These are phyloP conservation scores for Microctenopoma lineatum DNA, from an alignment of 2,797 vertebrate genomes.

Conservation along the genomic window DNA sequence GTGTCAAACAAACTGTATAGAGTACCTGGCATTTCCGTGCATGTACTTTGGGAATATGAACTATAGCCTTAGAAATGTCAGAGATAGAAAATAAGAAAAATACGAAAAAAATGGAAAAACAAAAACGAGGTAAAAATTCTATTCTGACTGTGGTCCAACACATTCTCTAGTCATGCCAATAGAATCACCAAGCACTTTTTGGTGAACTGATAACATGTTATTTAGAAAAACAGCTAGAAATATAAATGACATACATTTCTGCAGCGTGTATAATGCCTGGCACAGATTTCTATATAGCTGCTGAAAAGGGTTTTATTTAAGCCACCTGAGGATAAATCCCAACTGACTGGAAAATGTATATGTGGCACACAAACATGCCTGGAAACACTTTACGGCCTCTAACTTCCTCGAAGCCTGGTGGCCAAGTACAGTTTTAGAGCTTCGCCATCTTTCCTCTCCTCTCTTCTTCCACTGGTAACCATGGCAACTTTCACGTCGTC, in stretches of 20 bases:
- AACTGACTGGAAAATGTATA: not conserved
- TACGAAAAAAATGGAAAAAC: conserved; percentile 3
- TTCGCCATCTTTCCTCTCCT: conserved; percentile 58
- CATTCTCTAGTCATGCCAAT: conserved; percentile 9
- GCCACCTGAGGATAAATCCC: conserved; percentile 8
- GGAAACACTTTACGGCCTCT: conserved; percentile 41
- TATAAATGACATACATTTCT: conserved; percentile 18
- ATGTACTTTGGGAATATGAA: conserved; percentile 7
- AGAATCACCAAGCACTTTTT: not conserved
- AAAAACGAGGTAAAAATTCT: conserved; percentile 13
- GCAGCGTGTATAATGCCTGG: conserved; percentile 3
- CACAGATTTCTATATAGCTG: not conserved
- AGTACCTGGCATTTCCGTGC: conserved; percentile 2
- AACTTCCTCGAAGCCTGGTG: conserved; percentile 42
- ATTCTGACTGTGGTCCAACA: conserved; percentile 18
- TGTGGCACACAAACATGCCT: conserved; percentile 17
- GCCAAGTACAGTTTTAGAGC: conserved; percentile 70
- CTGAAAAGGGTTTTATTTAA: not conserved
- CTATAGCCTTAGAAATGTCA: conserved; percentile 2
- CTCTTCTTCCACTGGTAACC: conserved; percentile 75
- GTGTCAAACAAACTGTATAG: not conserved
- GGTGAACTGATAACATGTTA: not conserved
- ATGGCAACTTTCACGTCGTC: conserved; percentile 81
- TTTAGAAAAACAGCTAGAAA: conserved; percentile 1
- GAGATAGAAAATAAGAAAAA: conserved; percentile 6